Evolutionary conservation across 2,888 invertebrate species (phyloP), one percentile per base, ranked within the genome.

Genomic region (Rhogogaster chlorosoma): DNA sequence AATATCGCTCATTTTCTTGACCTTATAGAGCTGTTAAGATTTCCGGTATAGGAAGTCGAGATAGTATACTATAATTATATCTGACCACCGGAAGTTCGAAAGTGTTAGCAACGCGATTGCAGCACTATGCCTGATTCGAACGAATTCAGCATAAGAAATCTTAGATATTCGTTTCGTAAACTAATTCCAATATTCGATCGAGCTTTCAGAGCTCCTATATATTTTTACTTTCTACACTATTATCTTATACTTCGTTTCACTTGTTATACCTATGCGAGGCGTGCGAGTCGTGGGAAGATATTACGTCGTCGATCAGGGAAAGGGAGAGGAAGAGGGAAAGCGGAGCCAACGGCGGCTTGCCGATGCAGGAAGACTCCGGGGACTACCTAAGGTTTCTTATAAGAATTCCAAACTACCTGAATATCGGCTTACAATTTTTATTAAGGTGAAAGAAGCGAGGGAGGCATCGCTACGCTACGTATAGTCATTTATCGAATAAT

Each of bases 341-440:
- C n/a, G 77, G 26, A n/a, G 53, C 53, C 26, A n/a, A 9, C 73
- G 42, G 75, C 26, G 26, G 75, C 42, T 75, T 26, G 75, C 5
- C 38, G 18, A 6, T 42, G 36, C 53, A 29, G 84, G 49, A 77
- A 84, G 73, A 77, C 61, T 61, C 15, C 29, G 9, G 18, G 2
- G 45, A 10, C 71, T 82, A 53, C 84, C 71, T 89, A 88, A 80
- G 91, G 90, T 88, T 91, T 91, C 91, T 88, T 88, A 87, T 88
- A 88, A 89, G 90, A 90, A 90, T 90, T 89, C 88, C 87, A 87
- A 83, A 86, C 87, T 86, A 86, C 86, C 82, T 64, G 87, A 83
- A 87, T 88, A 89, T 90, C 89, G 85, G 70, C 87, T 89, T 89
- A 88, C 89, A 85, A 57, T 42, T 67, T 67, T 67, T 67, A 67